These are phyloP conservation scores for Leucoraja ocellata DNA, from an alignment of 2,797 vertebrate species.

Conservation along the genomic window DNA sequence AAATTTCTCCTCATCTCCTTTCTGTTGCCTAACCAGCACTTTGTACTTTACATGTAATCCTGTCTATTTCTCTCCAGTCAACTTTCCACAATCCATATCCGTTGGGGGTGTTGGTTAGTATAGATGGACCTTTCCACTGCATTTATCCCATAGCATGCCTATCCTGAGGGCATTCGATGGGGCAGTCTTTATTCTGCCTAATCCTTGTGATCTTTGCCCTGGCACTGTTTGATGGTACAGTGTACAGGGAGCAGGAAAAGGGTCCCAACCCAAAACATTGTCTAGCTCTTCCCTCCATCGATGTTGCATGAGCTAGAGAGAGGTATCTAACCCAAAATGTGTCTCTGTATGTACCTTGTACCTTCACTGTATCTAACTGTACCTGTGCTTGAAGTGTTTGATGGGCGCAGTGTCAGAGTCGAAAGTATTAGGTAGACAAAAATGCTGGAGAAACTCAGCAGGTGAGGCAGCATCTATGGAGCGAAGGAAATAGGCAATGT, in stretches of 20 bases:
- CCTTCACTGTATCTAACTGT: neutral
- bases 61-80: neutral
- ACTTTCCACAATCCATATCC: neutral
- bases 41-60: no score
- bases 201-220: neutral
- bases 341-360: neutral
- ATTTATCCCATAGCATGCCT: neutral
- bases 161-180: neutral
- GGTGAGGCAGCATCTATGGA: no score
- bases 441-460: no score
- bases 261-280: no score
- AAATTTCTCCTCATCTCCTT: accelerated
- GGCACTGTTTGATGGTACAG: neutral
- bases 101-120: neutral
- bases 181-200: neutral
- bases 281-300: no score
- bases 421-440: neutral
- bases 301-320: no score
- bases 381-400: neutral
- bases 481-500: no score
- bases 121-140: neutral
- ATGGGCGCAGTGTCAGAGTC: neutral
- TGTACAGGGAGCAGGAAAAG: neutral
- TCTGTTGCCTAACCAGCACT: no score
- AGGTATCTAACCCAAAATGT: neutral